phyloP scores from a whole-genome alignment of 2,888 invertebrate species.

The Drosophila nr. fundita region DNA sequence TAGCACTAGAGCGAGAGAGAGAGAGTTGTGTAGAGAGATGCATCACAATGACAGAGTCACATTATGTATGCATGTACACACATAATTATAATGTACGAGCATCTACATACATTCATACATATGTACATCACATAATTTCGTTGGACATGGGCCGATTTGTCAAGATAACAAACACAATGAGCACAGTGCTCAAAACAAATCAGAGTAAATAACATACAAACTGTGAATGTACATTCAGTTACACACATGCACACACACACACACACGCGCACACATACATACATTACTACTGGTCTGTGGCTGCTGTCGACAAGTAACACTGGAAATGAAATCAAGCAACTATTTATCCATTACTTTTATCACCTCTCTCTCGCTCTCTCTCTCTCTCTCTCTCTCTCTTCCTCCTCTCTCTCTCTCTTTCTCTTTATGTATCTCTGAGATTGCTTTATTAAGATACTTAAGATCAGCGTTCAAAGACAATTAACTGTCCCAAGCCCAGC shows the following conservation, averaged over 20 bases:
- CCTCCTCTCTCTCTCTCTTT: neutral
- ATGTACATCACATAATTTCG: constrained; percentile 53
- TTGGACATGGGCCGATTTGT: constrained; percentile 56
- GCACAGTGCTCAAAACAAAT: constrained; percentile 4
- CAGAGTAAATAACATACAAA: constrained; percentile 3
- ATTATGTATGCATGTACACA: neutral
- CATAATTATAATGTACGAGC: neutral
- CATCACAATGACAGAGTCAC: neutral
- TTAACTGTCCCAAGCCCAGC: constrained; percentile 13
- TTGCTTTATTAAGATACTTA: constrained; percentile 4
- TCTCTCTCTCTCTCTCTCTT: neutral
- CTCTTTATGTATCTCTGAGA: neutral
- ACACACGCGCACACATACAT: neutral
- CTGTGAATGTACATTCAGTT: neutral
- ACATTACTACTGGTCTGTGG: constrained; percentile 3
- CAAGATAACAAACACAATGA: constrained; percentile 49
- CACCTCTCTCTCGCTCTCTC: neutral
- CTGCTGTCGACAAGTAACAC: constrained; percentile 17
- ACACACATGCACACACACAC: neutral
- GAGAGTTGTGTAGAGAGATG: constrained; percentile 1
- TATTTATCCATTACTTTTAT: constrained; percentile 11
- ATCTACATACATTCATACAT: constrained; percentile 15
- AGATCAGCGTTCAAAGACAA: constrained; percentile 3
- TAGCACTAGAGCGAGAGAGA: neutral
- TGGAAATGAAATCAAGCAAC: constrained; percentile 16